Evolutionary conservation across 2,113 vertebrate genomes (phyloP), one percentile per base, ranked within the genome.

Genomic region (Nothoprocta pentlandii): DNA sequence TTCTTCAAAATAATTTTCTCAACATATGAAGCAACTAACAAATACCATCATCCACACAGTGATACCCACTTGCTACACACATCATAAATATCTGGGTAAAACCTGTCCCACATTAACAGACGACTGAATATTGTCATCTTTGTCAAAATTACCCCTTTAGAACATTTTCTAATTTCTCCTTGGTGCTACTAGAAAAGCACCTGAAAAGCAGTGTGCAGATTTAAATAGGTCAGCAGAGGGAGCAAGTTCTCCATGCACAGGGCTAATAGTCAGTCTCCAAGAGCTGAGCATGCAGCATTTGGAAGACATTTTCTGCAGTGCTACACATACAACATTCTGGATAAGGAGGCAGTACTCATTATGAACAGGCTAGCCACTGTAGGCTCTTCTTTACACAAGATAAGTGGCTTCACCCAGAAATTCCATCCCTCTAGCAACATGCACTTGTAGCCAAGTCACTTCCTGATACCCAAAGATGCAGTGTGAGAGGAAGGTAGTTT

Each of bases 21-120:
- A 61, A 12, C 12, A 10, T 62, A 30, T 28, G 16, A 13, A 59
- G 28, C 62, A 63, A 7, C n/a, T 39, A 74, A 63, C 12, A 6
- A 80, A 56, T 6, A 4, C 39, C 64, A 53, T 71, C 71, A 64
- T 32, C 49, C 5, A 53, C 8, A 0, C 2, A 13, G 16, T 42
- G 28, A 54, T 54, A 54, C 53, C 51, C 51, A 54, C 51, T 28
- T 54, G 53, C 28, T 15, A 54, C 13, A 16, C 15, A 26, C 28
- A 56, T 58, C 16, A 17, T 58, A 78, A 53, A 30, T 46, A 46
- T 16, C 20, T 5, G 2, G 20, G 25, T 39, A 51, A 3, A 20
- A 66, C 32, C 5, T 0, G 9, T 22, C 64, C 80, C 0, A 0
- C 3, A 2, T 34, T 19, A 88, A 83, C 73, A 2, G 1, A 20